Base-by-base conservation (phyloP, 2,888 invertebrate species). In the Deilephila elpenor region DNA sequence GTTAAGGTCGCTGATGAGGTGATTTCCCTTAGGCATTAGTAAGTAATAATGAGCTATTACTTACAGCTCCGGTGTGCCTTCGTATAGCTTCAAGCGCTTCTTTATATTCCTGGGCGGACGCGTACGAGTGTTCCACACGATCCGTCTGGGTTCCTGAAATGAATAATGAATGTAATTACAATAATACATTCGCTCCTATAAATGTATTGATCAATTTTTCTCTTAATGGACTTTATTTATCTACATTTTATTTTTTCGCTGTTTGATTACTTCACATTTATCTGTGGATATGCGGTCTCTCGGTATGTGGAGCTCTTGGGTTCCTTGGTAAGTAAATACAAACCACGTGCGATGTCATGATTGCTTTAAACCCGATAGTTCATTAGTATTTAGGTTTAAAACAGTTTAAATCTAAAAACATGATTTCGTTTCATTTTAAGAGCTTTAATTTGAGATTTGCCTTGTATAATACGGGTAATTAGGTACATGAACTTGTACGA, bases 41-140 rank as follows among this genome's bases (percentile, higher is more conserved):
- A n/a, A 37, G 37, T 51, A 67, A 67, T 67, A 71, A 59, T 34
- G 59, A 34, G 67, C 5, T 37, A 44, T 71, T 73, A 89, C 93
- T 90, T 80, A 94, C 93, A 76, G 89, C 92, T 74, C 93, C 93
- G 20, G 93, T 93, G 77, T 93, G 84, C 80, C 89, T 90, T 74
- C 92, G 86, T 84, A 93, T 88, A 73, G 92, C 91, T 75, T 93
- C 91, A 29, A 93, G 87, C 64, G 92, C 92, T 73, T 92, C 93
- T 85, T 92, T 94, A 84, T 92, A 92, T 80, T 93, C 94, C 77
- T 92, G 92, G 74, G 93, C 93, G 37, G 94, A 91, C 61, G 89
- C 92, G 74, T 84, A 90, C 20, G 86, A 86, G 74, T 88, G 91
- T 75, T 91, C 94, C 29, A 89, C 84, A 59, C 90, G 86, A 60